A percentile compares a stretch with the other conserved stretches of the same genome.
These are phyloP conservation scores for Cryptops parisi DNA, from an alignment of 2,888 invertebrate genomes.

Conservation along the genomic window DNA sequence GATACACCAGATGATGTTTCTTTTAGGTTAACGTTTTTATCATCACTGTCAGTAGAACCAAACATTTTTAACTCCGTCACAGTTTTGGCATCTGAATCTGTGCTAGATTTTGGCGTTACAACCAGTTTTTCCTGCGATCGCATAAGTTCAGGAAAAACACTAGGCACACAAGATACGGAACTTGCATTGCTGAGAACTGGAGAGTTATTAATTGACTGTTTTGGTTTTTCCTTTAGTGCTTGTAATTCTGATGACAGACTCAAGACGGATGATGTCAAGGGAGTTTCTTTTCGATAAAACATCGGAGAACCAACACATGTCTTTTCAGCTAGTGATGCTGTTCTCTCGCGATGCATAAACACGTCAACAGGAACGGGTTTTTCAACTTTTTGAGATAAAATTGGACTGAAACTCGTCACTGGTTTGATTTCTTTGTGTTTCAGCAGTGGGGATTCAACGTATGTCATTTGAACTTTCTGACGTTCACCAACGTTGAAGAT, in stretches of 20 bases:
- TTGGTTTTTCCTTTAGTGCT: background rate
- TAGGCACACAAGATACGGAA: background rate
- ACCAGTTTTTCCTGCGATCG: background rate
- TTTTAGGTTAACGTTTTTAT: background rate
- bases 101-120: too few relatives aligned
- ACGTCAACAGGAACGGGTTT: background rate
- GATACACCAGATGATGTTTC: background rate
- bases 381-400: background rate
- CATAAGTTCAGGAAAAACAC: background rate
- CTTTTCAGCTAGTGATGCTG: background rate
- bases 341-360: background rate
- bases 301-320: background rate
- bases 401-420: background rate
- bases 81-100: background rate
- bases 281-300: background rate
- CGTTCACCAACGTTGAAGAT: conserved; percentile 7
- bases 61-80: background rate
- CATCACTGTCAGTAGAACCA: too few relatives aligned
- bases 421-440: background rate
- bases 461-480: conserved; percentile 11
- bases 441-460: conserved; percentile 5
- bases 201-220: background rate
- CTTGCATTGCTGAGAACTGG: background rate
- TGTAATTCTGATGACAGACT: background rate
- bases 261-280: too few relatives aligned